These are phyloP conservation scores for Scatophagus argus DNA, from an alignment of 2,113 vertebrate genomes.

Conservation along the genomic window DNA sequence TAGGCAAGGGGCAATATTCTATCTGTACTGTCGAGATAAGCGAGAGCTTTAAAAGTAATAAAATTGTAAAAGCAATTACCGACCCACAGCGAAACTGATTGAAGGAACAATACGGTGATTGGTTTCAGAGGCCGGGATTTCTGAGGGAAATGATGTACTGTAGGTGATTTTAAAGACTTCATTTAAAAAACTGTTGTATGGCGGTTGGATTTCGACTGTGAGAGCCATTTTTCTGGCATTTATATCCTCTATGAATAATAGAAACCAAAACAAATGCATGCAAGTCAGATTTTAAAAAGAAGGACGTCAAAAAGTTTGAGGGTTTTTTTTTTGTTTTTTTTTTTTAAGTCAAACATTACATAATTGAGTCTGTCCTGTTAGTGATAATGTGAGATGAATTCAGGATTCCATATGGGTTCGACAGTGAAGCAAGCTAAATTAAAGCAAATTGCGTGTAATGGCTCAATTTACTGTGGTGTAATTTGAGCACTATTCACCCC, in stretches of 20 bases:
- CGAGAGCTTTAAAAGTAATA: slow-evolving; percentile 81
- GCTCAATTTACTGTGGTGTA: slow-evolving; percentile 54
- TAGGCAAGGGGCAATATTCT: slow-evolving; percentile 75
- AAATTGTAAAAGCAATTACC: slow-evolving; percentile 82
- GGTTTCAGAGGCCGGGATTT: slow-evolving; percentile 69
- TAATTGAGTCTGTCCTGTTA: slow-evolving; percentile 22
- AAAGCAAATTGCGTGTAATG: slow-evolving; percentile 65
- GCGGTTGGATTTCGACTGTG: slow-evolving; percentile 16
- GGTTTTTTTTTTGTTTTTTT: too few species aligned
- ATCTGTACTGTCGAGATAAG: slow-evolving; percentile 77
- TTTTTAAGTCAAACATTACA: slow-evolving; percentile 8
- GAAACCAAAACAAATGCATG: slow-evolving; percentile 8
- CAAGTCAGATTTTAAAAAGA: slow-evolving; percentile 1
- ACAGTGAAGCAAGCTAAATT: slow-evolving; percentile 45
- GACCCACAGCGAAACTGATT: slow-evolving; percentile 68
- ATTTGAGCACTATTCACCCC: slow-evolving; percentile 53
- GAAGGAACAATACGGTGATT: slow-evolving; percentile 74
- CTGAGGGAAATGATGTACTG: slow-evolving; percentile 57
- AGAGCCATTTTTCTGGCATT: slow-evolving; percentile 12
- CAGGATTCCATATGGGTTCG: slow-evolving; percentile 1
- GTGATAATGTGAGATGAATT: slow-evolving; percentile 36
- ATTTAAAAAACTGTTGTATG: slow-evolving; percentile 47
- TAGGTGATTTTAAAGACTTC: slow-evolving; percentile 62
- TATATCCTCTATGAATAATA: slow-evolving; percentile 9
- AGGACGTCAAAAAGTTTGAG: not conserved